Conservation (phyloP, 1,140 invertebrate genomes). For the Brachionus angularis region DNA sequence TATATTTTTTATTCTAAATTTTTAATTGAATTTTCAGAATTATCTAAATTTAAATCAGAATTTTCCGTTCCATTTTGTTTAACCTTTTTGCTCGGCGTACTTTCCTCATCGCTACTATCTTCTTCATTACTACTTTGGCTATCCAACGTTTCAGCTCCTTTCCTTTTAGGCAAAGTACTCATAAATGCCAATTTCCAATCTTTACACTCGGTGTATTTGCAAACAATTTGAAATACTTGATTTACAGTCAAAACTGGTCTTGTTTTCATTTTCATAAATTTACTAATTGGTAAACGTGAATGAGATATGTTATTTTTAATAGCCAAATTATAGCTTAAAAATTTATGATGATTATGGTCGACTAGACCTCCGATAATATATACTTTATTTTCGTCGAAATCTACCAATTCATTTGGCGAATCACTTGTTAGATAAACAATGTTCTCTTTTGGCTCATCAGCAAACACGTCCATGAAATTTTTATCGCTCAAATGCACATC, state of each 20-base stretch:
- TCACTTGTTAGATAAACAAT: conserved; percentile 90
- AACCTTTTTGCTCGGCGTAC: background rate
- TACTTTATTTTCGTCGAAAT: conserved; percentile 70
- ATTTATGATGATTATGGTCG: conserved; percentile 73
- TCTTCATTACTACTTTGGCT: background rate
- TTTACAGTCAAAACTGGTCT: conserved; percentile 90
- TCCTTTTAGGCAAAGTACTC: conserved; percentile 40
- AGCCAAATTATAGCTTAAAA: conserved; percentile 74
- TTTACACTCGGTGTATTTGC: conserved; percentile 31
- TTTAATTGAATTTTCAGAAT: too few species aligned
- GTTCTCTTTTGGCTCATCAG: conserved; percentile 63
- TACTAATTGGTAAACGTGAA: conserved; percentile 79
- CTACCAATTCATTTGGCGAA: conserved; percentile 71
- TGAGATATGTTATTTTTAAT: conserved; percentile 71
- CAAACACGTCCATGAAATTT: conserved; percentile 67
- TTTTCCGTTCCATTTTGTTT: conserved; percentile 9
- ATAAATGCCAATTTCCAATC: conserved; percentile 40
- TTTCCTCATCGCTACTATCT: background rate
- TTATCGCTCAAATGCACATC: conserved; percentile 73
- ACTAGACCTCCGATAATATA: conserved; percentile 95
- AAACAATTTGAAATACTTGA: conserved; percentile 68
- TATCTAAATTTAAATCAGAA: too few species aligned
- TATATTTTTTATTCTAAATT: too few species aligned
- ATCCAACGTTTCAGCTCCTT: background rate
- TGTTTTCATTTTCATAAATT: conserved; percentile 85